These are phyloP conservation scores for Salvelinus alpinus DNA, from an alignment of 2,113 vertebrate genomes.

Conservation along the genomic window DNA sequence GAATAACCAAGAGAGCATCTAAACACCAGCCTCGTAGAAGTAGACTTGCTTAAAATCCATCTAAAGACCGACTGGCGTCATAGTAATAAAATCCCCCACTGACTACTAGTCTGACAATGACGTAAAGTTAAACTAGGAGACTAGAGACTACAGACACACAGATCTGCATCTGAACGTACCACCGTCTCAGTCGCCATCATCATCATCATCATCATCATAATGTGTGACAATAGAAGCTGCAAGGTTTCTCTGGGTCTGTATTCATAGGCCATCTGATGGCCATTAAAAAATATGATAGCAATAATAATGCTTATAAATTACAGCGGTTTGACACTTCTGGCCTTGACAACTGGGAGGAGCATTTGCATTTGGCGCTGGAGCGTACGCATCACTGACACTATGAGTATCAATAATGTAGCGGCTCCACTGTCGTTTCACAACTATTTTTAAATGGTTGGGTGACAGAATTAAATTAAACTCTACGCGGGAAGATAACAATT, in stretches of 20 bases:
- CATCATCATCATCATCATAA: not conserved
- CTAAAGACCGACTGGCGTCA: conserved; percentile 23
- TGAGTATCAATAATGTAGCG: conserved; percentile 64
- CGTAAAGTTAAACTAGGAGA: not conserved
- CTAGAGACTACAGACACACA: conserved; percentile 42
- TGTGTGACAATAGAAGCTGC: conserved; percentile 25
- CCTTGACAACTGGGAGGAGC: conserved; percentile 31
- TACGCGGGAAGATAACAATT: conserved; percentile 16
- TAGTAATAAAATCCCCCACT: conserved; percentile 25
- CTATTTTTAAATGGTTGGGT: conserved; percentile 48
- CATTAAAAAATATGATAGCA: conserved; percentile 22
- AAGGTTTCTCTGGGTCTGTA: conserved; percentile 16
- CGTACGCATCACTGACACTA: conserved; percentile 62
- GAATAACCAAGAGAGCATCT: conserved; percentile 10
- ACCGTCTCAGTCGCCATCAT: conserved; percentile 36
- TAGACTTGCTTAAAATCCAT: too few species aligned
- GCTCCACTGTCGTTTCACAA: conserved; percentile 45
- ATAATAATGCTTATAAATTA: conserved; percentile 44
- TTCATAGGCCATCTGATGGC: conserved; percentile 1
- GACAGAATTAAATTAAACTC: conserved; percentile 47
- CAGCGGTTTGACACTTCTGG: conserved; percentile 29
- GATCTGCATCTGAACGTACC: conserved; percentile 39
- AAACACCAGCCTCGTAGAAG: too few species aligned
- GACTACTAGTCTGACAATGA: conserved; percentile 8
- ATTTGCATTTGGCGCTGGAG: conserved; percentile 46